Conservation (phyloP, 2,888 invertebrate species). For the Drosophila mettleri region DNA sequence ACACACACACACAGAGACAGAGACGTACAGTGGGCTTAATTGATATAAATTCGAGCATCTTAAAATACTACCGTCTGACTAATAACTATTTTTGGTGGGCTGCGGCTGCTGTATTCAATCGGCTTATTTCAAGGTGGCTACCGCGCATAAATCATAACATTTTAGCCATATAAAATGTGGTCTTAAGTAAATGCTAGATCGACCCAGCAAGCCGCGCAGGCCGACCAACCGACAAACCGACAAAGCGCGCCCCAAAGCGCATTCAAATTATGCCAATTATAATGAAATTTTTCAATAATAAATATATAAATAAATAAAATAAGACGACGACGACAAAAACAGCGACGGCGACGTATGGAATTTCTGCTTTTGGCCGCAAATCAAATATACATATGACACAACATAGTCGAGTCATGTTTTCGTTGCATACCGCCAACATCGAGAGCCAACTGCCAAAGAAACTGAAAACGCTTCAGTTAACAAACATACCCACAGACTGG, state of each 20-base stretch:
- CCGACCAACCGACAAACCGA: constrained; percentile 39
- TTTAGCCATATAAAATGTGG: constrained; percentile 61
- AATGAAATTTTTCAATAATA: constrained; percentile 66
- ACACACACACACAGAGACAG: no score
- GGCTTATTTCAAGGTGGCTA: constrained; percentile 54
- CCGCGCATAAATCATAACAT: constrained; percentile 63
- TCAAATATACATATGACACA: constrained; percentile 63
- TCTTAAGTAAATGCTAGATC: constrained; percentile 44
- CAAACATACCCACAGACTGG: constrained; percentile 31
- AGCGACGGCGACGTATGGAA: constrained; percentile 49
- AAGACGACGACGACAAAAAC: constrained; percentile 8
- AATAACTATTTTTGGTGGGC: constrained; percentile 27
- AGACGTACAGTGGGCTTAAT: background rate
- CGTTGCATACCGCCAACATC: constrained; percentile 48
- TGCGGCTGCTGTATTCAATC: constrained; percentile 32
- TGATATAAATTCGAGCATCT: constrained; percentile 6
- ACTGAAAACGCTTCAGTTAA: constrained; percentile 68
- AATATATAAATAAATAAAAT: constrained; percentile 50
- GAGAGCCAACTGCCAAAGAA: constrained; percentile 46
- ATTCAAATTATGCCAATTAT: constrained; percentile 77
- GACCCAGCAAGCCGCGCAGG: constrained; percentile 15
- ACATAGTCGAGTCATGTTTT: constrained; percentile 53
- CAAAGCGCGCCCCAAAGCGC: constrained; percentile 73
- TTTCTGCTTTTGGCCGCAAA: constrained; percentile 62
- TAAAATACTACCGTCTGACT: constrained; percentile 7